Conservation (phyloP, 64 coral and sea anemone genomes). For the Actinia equina region DNA sequence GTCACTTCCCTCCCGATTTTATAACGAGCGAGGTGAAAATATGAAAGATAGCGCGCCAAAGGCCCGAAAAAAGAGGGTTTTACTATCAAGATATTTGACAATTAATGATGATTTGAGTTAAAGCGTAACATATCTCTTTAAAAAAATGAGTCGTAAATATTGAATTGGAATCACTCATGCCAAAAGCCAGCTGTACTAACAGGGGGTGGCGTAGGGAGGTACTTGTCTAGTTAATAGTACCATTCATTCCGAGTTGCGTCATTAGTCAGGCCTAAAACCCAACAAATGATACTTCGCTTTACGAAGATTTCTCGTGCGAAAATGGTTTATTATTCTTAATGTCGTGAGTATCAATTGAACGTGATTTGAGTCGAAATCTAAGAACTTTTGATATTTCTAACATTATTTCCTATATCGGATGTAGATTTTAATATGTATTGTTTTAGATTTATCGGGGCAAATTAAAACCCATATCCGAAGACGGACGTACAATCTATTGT, state of each 20-base stretch:
- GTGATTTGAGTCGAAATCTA: background rate
- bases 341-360: background rate
- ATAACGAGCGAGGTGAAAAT: too few relatives aligned
- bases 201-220: conserved; percentile 1
- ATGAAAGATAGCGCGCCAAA: too few relatives aligned
- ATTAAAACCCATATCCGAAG: background rate
- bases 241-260: background rate
- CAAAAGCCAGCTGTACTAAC: background rate
- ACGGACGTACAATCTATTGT: background rate
- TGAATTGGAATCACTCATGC: background rate
- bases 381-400: background rate
- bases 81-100: background rate
- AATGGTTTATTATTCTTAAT: background rate
- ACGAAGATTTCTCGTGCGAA: background rate
- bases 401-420: background rate
- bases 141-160: background rate
- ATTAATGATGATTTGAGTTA: background rate
- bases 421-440: background rate
- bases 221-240: background rate
- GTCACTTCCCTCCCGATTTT: background rate
- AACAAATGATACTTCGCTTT: background rate
- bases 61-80: too few relatives aligned
- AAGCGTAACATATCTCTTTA: background rate
- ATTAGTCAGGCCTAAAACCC: too few relatives aligned
- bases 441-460: background rate